These are phyloP conservation scores for Cephus pulcher DNA, from an alignment of 2,888 invertebrate species.

Conservation along the genomic window DNA sequence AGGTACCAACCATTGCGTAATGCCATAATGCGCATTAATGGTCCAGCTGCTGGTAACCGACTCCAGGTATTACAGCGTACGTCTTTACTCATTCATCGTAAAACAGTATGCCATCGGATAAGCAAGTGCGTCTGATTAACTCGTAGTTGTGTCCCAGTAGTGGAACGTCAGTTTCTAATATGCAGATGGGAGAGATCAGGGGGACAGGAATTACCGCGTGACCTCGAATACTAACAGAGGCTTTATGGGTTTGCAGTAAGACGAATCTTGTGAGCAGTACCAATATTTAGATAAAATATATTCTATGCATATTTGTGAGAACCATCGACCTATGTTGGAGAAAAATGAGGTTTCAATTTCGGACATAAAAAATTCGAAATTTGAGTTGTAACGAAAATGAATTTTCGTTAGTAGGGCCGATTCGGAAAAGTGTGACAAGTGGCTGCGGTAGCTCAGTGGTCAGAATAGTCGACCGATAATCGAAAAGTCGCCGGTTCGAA, in stretches of 20 bases:
- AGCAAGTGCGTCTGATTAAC: conserved; percentile 8
- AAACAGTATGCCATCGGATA: neutral
- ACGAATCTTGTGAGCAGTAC: neutral
- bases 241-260: neutral
- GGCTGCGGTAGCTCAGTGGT: too few species aligned
- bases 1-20: neutral
- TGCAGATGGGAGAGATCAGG: conserved; percentile 21
- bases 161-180: conserved; percentile 15
- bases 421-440: too few species aligned
- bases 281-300: neutral
- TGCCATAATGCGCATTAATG: neutral
- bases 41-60: neutral
- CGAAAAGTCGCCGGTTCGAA: too few species aligned
- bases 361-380: too few species aligned
- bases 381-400: too few species aligned
- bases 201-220: neutral
- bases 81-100: neutral
- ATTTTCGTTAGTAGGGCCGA: too few species aligned
- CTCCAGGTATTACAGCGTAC: neutral
- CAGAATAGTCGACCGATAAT: too few species aligned
- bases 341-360: too few species aligned
- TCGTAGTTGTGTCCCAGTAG: conserved; percentile 9
- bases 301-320: neutral
- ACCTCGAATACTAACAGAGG: neutral
- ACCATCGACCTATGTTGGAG: too few species aligned